Evolutionary conservation across 1,140 invertebrate genomes (phyloP).

Genomic region (Orchestia grillus): DNA sequence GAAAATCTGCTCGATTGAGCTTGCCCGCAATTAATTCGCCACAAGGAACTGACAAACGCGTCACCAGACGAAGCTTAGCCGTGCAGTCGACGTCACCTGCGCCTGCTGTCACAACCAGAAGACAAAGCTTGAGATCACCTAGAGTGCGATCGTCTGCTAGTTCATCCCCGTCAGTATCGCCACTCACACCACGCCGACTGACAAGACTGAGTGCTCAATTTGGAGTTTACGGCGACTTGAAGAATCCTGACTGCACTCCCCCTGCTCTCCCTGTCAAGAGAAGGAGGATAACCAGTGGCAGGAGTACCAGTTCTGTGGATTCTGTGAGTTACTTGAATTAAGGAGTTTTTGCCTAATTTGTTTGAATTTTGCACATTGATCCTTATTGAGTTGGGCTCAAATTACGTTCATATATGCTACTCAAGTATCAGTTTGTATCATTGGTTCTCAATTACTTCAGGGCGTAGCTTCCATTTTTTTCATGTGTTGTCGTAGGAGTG

Average conservation of each 20-base stretch:
- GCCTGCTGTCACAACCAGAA: neutral
- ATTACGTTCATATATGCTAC: neutral
- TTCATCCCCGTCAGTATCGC: neutral
- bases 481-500: neutral
- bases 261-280: constrained; percentile 13
- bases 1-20: neutral
- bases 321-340: constrained; percentile 4
- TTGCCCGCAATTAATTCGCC: neutral
- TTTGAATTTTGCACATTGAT: neutral
- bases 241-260: neutral
- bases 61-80: constrained; percentile 19
- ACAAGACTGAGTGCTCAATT: constrained; percentile 43
- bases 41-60: neutral
- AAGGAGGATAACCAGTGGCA: constrained; percentile 35
- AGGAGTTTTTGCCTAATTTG: neutral
- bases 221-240: neutral
- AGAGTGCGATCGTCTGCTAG: neutral
- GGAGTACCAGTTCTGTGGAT: constrained; percentile 19
- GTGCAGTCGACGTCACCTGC: neutral
- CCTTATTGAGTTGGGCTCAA: neutral
- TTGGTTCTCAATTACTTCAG: neutral
- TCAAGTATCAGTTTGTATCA: neutral
- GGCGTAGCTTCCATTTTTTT: neutral
- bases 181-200: neutral
- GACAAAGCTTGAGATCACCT: neutral